A percentile compares a stretch with the other conserved stretches of the same genome.
These are phyloP conservation scores for Proisotoma minuta DNA, from an alignment of 2,888 invertebrate species.

Conservation along the genomic window DNA sequence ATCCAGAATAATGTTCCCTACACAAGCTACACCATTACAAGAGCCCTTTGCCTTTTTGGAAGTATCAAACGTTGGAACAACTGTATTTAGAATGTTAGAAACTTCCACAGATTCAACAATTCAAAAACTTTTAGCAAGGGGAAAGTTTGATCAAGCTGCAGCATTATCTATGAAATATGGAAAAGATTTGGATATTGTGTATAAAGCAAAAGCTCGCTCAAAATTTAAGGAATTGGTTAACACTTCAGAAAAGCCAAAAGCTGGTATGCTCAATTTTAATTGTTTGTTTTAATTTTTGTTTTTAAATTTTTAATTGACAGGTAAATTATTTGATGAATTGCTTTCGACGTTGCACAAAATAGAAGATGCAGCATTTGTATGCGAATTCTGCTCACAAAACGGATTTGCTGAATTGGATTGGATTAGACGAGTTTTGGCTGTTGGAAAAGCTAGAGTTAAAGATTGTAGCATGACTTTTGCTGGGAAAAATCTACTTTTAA, in stretches of 20 bases:
- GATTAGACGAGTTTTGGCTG: constrained; percentile 32
- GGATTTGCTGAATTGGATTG: constrained; percentile 32
- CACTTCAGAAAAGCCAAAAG: not conserved
- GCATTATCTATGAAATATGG: constrained; percentile 32
- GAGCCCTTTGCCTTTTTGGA: constrained; percentile 39
- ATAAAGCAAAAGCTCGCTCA: constrained; percentile 39
- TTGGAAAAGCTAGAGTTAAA: constrained; percentile 30
- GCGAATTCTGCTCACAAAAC: constrained; percentile 30
- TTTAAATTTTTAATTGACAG: constrained; percentile 11
- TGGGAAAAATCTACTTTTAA: constrained; percentile 27
- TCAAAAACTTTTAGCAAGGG: constrained; percentile 39
- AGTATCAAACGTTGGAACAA: constrained; percentile 6
- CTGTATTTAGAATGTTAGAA: constrained; percentile 39
- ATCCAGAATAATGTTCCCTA: constrained; percentile 23
- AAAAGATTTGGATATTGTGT: constrained; percentile 42
- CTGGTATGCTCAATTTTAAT: not conserved
- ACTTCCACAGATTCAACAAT: constrained; percentile 41
- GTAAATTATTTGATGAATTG: constrained; percentile 21
- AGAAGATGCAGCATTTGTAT: constrained; percentile 38
- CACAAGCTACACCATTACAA: constrained; percentile 26
- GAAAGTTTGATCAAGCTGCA: constrained; percentile 39
- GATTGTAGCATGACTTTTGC: constrained; percentile 20
- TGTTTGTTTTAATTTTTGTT: not conserved
- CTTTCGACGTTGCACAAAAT: constrained; percentile 22
- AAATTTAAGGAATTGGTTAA: constrained; percentile 10